A percentile compares a stretch with the other conserved stretches of the same genome.
These are phyloP conservation scores for Leptinotarsa juncta DNA, from an alignment of 2,888 invertebrate genomes.

Conservation along the genomic window DNA sequence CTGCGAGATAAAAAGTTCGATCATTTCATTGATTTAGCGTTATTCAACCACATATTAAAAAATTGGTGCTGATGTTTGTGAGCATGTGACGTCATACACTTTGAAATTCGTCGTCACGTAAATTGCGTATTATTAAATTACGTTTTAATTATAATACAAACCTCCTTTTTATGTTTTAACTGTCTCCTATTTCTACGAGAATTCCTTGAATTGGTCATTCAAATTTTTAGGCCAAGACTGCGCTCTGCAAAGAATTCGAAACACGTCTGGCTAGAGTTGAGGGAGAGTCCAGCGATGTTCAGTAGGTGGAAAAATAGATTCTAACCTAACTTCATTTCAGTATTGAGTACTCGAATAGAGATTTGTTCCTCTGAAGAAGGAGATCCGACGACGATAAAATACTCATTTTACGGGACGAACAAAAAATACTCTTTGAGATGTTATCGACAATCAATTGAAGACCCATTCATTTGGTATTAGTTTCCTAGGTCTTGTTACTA, in stretches of 20 bases:
- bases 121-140: too few species aligned
- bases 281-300: constrained; percentile 58
- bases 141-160: too few species aligned
- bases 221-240: constrained; percentile 60
- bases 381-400: constrained; percentile 42
- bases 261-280: constrained; percentile 62
- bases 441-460: constrained; percentile 54
- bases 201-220: background rate
- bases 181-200: background rate
- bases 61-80: too few species aligned
- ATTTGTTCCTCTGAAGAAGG: constrained; percentile 3
- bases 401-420: constrained; percentile 39
- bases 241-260: constrained; percentile 64
- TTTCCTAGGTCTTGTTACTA: constrained; percentile 52
- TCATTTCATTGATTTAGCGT: too few species aligned
- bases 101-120: too few species aligned
- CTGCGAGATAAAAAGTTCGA: too few species aligned
- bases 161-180: too few species aligned
- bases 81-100: too few species aligned
- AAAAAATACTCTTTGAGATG: constrained; percentile 47
- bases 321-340: constrained; percentile 24
- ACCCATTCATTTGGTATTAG: constrained; percentile 43
- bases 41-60: too few species aligned
- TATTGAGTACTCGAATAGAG: constrained; percentile 6
- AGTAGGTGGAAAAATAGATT: constrained; percentile 33